Conservation (phyloP, 2,113 vertebrate genomes). For the Thamnaconus septentrionalis region DNA sequence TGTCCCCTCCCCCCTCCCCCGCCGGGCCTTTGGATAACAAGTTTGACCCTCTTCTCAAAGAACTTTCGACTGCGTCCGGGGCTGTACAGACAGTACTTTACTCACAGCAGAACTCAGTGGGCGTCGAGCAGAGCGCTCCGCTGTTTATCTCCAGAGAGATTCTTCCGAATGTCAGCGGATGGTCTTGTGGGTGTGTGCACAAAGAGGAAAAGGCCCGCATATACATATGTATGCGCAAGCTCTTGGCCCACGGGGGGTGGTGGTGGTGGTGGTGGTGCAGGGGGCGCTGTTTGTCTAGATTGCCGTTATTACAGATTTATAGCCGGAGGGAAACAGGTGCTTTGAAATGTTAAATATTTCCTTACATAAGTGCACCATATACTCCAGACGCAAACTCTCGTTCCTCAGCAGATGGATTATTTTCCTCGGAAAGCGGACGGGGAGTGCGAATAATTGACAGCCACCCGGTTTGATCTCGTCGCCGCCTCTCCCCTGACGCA, state of each 20-base stretch:
- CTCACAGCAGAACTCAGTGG: conserved; percentile 48
- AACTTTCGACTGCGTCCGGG: conserved; percentile 45
- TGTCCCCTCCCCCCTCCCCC: background rate
- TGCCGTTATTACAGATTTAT: conserved; percentile 36
- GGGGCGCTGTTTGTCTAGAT: background rate
- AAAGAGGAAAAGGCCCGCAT: conserved; percentile 12
- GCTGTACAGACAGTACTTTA: conserved; percentile 43
- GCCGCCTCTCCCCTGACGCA: conserved; percentile 33
- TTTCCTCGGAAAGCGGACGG: conserved; percentile 33
- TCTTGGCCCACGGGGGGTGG: conserved; percentile 21
- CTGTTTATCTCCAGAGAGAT: conserved; percentile 43
- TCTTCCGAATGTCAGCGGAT: conserved; percentile 33
- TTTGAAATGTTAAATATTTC: conserved; percentile 53
- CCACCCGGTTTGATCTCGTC: conserved; percentile 56
- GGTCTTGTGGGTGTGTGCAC: conserved; percentile 46
- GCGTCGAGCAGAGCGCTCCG: conserved; percentile 48
- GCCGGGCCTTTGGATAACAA: conserved; percentile 55
- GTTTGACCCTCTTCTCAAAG: conserved; percentile 47
- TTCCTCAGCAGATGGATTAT: conserved; percentile 58
- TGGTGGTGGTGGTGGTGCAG: background rate
- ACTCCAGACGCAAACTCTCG: conserved; percentile 42
- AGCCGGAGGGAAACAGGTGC: conserved; percentile 30
- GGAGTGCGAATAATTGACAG: conserved; percentile 39
- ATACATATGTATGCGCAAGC: conserved; percentile 50
- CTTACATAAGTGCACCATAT: conserved; percentile 35